Evolutionary conservation across 2,113 vertebrate species (phyloP).

Genomic region (Trematomus loennbergii): DNA sequence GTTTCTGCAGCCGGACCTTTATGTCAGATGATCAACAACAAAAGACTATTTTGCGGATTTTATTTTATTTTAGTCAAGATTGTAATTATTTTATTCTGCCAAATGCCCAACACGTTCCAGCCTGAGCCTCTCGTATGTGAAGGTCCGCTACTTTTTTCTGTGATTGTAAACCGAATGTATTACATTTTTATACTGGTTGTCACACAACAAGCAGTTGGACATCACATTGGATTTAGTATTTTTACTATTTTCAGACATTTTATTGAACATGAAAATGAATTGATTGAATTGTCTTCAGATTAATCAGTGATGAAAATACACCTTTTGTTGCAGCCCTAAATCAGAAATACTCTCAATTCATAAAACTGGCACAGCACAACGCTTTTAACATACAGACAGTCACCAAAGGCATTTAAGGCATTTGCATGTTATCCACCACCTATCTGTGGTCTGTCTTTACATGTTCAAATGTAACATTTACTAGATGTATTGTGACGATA

Average conservation of each 20-base stretch:
- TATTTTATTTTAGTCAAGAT: no score
- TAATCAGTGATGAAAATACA: background rate
- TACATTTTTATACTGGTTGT: background rate
- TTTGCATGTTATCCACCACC: background rate
- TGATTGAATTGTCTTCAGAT: background rate
- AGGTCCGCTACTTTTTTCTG: background rate
- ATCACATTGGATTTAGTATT: no score
- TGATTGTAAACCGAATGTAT: background rate
- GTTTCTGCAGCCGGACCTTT: background rate
- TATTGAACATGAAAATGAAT: no score
- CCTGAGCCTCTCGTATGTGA: background rate
- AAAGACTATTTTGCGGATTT: background rate
- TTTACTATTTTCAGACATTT: no score
- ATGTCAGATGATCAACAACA: background rate
- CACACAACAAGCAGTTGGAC: no score
- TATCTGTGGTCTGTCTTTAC: background rate
- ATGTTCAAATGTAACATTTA: slow-evolving; percentile 7
- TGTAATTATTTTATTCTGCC: background rate
- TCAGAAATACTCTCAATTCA: background rate
- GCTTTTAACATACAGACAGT: background rate
- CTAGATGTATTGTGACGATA: background rate
- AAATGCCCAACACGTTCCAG: background rate
- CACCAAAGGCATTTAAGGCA: background rate
- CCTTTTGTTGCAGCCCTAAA: background rate
- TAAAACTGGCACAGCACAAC: background rate